Evolutionary conservation across 1,140 invertebrate genomes (phyloP), one percentile per base, ranked within the genome.

Genomic region (Papilio aristodemus): DNA sequence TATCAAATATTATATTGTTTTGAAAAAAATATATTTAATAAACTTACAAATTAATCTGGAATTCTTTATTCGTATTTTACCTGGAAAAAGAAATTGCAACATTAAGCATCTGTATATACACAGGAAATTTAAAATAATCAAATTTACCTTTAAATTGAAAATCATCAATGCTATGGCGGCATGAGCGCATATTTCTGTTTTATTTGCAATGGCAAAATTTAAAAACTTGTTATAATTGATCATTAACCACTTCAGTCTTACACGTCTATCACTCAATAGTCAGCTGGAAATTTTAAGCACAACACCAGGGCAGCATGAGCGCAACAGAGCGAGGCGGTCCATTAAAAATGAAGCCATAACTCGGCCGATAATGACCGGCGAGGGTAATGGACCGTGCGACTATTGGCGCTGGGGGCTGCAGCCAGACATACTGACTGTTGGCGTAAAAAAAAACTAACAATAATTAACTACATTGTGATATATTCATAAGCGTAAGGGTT

Each of bases 301-400:
- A 50, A 32, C 41, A 59, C 22, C 62, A 38, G 27, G 36, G 71
- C 63, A 69, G 69, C 71, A 71, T 19, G 50, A 67, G 38, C 11
- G 19, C 73, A 70, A 38, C 70, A 63, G 43, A 70, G 57, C 68
- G 68, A 66, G 67, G 19, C 58, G 43, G 54, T 43, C 59, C 72
- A 74, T 76, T 79, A 79, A 74, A 79, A 79, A 74, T 76, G 66
- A 70, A 71, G 71, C 59, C 66, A 74, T 76, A 79, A 79, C 74
- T 78, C 64, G 58, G 50, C 69, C 68, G 39, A 63, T 76, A 79
- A 79, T 72, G 74, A 78, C 77, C 69, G 14, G n/a, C 10, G 66
- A 27, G 67, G 43, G 70, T 71, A 76, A 72, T 76, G 71, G 69
- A 38, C 58, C 68, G 75, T 68, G 32, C 3, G 11, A 50, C 38